Evolutionary conservation across 2,797 vertebrate species (phyloP), one percentile per base, ranked within the genome.

Genomic region (Alcedo atthis): DNA sequence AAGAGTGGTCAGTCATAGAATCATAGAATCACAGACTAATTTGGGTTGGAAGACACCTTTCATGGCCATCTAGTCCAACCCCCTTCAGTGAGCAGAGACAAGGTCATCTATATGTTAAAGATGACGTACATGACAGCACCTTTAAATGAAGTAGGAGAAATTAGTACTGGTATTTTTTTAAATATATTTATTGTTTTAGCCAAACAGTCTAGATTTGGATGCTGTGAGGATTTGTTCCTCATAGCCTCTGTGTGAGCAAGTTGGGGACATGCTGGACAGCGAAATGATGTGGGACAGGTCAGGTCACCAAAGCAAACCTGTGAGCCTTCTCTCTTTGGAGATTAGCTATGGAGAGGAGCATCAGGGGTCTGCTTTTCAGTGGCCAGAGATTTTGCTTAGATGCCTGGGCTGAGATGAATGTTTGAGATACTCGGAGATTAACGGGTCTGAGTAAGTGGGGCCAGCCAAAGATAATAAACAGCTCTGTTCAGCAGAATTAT

Each of bases 221-320:
- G 3, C 19, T 18, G 0, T 10, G 4, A 15, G 64, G n/a, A 12
- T 81, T 87, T 68, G 54, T 1, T 3, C 33, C 46, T 76, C 17
- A 1, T 2, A 15, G 8, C 8, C 8, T 64, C 21, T 5, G 0
- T 0, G 1, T n/a, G 46, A 49, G 13, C 1, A 3, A 42, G 10
- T 25, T 58, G 48, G n/a, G 33, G 16, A 2, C 12, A 30, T 68
- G 35, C 71, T 43, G 77, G 49, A 8, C 12, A 21, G 25, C 0
- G 2, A 66, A 28, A 20, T n/a, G 21, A 24, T 9, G 10, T 33
- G 61, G 59, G 46, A 32, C 19, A 11, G 2, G 10, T 30, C 49
- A 37, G 32, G 43, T 45, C 63, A 42, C n/a, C 46, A 42, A 5
- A 37, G 18, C 7, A 32, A 12, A 32, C 5, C 6, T 2, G 6